Evolutionary conservation across 2,113 vertebrate species (phyloP), one percentile per base, ranked within the genome.

Genomic region (Ictalurus furcatus): DNA sequence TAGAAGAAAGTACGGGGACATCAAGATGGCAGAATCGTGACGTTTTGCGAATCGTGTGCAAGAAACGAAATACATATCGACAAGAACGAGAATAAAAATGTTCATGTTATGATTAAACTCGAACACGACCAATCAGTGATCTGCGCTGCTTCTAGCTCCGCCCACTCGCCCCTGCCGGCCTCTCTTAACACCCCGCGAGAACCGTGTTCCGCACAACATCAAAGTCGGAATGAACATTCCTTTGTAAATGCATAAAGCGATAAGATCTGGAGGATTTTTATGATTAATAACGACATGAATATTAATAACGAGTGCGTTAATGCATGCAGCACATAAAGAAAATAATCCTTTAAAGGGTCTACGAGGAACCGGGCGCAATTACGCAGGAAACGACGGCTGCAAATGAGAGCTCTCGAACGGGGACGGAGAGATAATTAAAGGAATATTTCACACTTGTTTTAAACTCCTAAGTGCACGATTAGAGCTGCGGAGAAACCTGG

Each of bases 371-470:
- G 1, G n/a, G 25, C 7, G 28, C 34, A 5, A 9, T 67, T 44
- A 78, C 3, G 48, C 14, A 44, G 37, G 11, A 67, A 86, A 86
- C 71, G 19, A 37, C 9, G 40, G 73, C 74, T 34, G 74, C 8
- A 23, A 65, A 79, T 63, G 25, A 65, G 28, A 65, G 37, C 4
- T 48, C 16, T 44, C 56, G 21, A 87, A 80, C 2, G 76, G 30
- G n/a, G 48, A 21, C 44, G 74, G 37, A 23, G 67, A 52, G 48
- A 79, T 48, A 65, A 85, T 86, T 58, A 74, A 74, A 34, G 34
- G 67, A 54, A 85, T 69, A 71, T 85, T 85, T 69, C 63, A 69
- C 74, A 48, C 74, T 78, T 2, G 40, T 78, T 12, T 74, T 44
- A 44, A 59, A 23, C 30, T 37, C 81, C 82, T 28, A 6, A 61